Conservation (phyloP, 2,113 vertebrate species). For the Phalacrocorax carbo region DNA sequence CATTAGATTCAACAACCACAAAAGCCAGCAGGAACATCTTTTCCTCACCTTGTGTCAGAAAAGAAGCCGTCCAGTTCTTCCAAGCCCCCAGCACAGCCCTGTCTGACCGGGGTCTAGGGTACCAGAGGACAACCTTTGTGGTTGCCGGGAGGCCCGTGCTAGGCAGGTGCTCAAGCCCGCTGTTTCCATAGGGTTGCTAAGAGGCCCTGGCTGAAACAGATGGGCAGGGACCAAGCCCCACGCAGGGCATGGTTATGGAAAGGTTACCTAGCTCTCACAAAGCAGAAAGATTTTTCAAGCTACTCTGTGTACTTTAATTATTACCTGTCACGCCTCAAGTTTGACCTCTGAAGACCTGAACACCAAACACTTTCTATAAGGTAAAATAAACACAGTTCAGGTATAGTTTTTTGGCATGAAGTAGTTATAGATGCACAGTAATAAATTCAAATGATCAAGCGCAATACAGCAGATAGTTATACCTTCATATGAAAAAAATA, state of each 20-base stretch:
- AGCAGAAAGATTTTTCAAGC: not conserved
- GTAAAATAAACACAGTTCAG: not conserved
- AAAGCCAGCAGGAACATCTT: not conserved
- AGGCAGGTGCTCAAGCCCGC: not conserved
- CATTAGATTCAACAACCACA: not conserved
- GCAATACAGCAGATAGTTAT: not conserved
- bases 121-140: not conserved
- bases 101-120: not conserved
- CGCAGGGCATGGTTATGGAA: accelerated
- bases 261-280: not conserved
- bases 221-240: not conserved
- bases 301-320: not conserved
- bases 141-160: not conserved
- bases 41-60: not conserved
- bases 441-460: not conserved
- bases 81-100: not conserved
- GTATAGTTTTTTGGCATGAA: not conserved
- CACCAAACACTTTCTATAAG: not conserved
- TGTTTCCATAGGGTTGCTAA: not conserved
- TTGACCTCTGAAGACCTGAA: not conserved
- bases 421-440: not conserved
- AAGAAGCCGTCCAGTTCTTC: not conserved
- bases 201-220: not conserved
- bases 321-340: not conserved
- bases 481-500: not conserved